phyloP scores from a whole-genome alignment of 64 coral and sea anemone genomes.

The Astreopora myriophthalma region DNA sequence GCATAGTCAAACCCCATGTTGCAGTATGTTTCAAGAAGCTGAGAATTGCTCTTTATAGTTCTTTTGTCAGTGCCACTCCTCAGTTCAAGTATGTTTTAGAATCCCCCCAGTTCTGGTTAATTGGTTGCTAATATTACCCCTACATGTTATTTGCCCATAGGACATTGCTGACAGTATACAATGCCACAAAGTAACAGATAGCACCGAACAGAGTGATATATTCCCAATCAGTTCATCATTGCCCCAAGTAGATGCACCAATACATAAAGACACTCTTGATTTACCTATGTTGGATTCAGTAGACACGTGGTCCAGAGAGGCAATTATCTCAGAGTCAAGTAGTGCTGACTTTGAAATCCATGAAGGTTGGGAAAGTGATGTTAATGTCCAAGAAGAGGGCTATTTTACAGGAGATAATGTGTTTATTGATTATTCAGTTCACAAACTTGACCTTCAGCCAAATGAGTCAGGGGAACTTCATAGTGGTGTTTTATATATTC shows the following conservation, averaged over 20 bases:
- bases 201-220: slow-evolving; percentile 76
- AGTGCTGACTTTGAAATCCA: slow-evolving; percentile 65
- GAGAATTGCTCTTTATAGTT: too few species aligned
- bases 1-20: too few species aligned
- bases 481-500: slow-evolving; percentile 73
- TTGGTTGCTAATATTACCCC: neutral
- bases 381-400: slow-evolving; percentile 70
- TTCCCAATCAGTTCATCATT: slow-evolving; percentile 37
- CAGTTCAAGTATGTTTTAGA: too few species aligned
- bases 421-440: slow-evolving; percentile 59
- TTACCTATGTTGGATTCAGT: slow-evolving; percentile 63
- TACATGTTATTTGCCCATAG: neutral
- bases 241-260: slow-evolving; percentile 42
- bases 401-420: slow-evolving; percentile 89
- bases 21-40: too few species aligned
- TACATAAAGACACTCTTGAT: slow-evolving; percentile 21
- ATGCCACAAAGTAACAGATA: slow-evolving; percentile 64
- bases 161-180: neutral
- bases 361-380: slow-evolving; percentile 78
- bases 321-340: slow-evolving; percentile 66
- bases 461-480: slow-evolving; percentile 84
- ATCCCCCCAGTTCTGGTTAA: neutral
- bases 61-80: too few species aligned
- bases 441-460: slow-evolving; percentile 67
- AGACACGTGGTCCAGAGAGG: slow-evolving; percentile 72